These are phyloP conservation scores for Drosophila seclusa DNA, from an alignment of 2,888 invertebrate genomes.

Conservation along the genomic window DNA sequence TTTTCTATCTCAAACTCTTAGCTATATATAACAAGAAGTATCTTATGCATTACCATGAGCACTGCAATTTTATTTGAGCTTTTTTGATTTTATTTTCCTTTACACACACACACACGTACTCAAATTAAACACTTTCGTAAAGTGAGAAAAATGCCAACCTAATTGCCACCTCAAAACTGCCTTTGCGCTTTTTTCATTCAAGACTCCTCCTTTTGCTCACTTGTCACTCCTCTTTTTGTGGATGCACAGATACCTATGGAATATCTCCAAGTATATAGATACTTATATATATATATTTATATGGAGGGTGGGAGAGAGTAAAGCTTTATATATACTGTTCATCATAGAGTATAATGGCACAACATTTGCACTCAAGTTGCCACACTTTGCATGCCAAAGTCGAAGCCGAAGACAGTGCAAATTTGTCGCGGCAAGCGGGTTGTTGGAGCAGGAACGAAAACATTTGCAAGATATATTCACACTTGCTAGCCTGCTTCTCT, in stretches of 20 bases:
- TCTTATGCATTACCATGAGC: neutral
- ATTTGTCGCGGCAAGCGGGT: conserved; percentile 64
- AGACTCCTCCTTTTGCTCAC: conserved; percentile 17
- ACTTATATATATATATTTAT: too few species aligned
- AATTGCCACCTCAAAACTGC: conserved; percentile 47
- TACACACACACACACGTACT: conserved; percentile 10
- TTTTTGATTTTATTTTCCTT: neutral
- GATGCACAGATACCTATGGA: conserved; percentile 5
- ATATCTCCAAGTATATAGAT: neutral
- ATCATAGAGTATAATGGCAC: conserved; percentile 67
- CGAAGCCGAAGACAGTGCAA: conserved; percentile 67
- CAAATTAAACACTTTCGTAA: conserved; percentile 36
- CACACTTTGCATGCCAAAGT: conserved; percentile 64
- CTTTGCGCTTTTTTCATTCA: conserved; percentile 15
- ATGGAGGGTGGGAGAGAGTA: neutral
- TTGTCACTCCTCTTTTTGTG: conserved; percentile 11
- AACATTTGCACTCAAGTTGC: conserved; percentile 77
- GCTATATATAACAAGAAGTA: neutral
- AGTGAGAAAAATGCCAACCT: conserved; percentile 38
- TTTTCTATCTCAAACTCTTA: neutral
- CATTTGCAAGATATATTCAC: conserved; percentile 56
- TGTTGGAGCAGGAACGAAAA: neutral
- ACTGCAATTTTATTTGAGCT: conserved; percentile 1
- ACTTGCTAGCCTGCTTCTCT: conserved; percentile 10
- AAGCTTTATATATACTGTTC: conserved; percentile 46